phyloP scores from a whole-genome alignment of 2,888 invertebrate genomes.

The Apocheima hispidaria region DNA sequence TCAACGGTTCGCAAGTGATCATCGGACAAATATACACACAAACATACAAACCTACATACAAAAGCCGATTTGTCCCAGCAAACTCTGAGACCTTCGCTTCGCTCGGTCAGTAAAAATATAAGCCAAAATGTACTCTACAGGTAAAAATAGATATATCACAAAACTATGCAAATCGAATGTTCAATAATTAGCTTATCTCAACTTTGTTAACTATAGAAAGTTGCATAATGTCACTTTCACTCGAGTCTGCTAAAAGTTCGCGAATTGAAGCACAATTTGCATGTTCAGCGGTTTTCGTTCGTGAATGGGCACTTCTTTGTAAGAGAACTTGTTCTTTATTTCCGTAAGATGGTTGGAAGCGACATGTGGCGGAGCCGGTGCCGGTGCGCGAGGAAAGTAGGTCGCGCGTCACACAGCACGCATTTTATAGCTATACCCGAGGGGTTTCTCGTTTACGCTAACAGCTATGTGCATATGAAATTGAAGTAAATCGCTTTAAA shows the following conservation, averaged over 20 bases:
- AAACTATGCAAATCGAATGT: constrained; percentile 44
- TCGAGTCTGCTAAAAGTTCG: constrained; percentile 68
- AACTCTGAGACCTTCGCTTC: too few relatives aligned
- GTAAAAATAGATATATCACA: constrained; percentile 17
- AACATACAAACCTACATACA: too few relatives aligned
- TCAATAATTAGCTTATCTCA: constrained; percentile 53
- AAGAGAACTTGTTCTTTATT: constrained; percentile 65
- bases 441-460: constrained; percentile 70
- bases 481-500: constrained; percentile 42
- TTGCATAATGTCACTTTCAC: constrained; percentile 85
- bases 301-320: constrained; percentile 37
- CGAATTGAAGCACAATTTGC: constrained; percentile 73
- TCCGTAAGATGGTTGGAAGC: constrained; percentile 55
- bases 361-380: constrained; percentile 75
- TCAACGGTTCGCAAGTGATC: too few relatives aligned
- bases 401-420: constrained; percentile 80
- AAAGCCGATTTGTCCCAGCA: too few relatives aligned
- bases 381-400: constrained; percentile 78
- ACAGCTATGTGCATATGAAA: constrained; percentile 48
- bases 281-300: constrained; percentile 67
- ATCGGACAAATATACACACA: too few relatives aligned
- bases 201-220: constrained; percentile 72
- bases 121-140: constrained; percentile 10
- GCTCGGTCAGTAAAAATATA: constrained; percentile 5
- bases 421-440: constrained; percentile 76